Evolutionary conservation across 2,113 vertebrate species (phyloP), one percentile per base, ranked within the genome.

Genomic region (Elgaria multicarinata): DNA sequence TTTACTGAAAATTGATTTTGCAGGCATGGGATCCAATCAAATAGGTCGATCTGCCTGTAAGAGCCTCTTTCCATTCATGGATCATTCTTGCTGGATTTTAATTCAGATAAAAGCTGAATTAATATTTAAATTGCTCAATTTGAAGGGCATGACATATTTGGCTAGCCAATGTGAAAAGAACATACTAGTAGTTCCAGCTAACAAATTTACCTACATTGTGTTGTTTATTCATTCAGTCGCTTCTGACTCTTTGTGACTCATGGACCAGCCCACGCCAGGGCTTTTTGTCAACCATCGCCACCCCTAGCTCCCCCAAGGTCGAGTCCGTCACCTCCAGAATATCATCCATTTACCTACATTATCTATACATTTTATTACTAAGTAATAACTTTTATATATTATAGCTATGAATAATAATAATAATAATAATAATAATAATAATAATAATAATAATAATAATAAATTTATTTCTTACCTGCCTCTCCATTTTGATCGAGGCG

Each of bases 371-470:
- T 28, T 86, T 36, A 88, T 10, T 44, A 71, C 0, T 81, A 53
- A 62, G 71, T 89, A 42, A 3, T 66, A 62, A 0, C 2, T 18
- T 75, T 78, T 50, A 20, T 26, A 3, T 75, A 8, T 4, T 39
- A 0, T 53, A 78, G 0, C 44, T 0, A 87, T 0, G 3, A 72
- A 6, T 24, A n/a, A n/a, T n/a, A n/a, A n/a, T n/a, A n/a, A n/a
- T n/a, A n/a, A n/a, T n/a, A n/a, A n/a, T n/a, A n/a, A n/a, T n/a
- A n/a, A n/a, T n/a, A n/a, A n/a, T n/a, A n/a, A n/a, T n/a, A n/a
- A n/a, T n/a, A n/a, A n/a, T n/a, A n/a, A n/a, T n/a, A n/a, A n/a
- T n/a, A n/a, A n/a, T n/a, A n/a, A n/a, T n/a, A n/a, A n/a, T n/a
- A n/a, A n/a, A n/a, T n/a, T n/a, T n/a, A n/a, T n/a, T n/a, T n/a